Evolutionary conservation across 2,888 invertebrate species (phyloP).

Genomic region (Invenusta paracnida): DNA sequence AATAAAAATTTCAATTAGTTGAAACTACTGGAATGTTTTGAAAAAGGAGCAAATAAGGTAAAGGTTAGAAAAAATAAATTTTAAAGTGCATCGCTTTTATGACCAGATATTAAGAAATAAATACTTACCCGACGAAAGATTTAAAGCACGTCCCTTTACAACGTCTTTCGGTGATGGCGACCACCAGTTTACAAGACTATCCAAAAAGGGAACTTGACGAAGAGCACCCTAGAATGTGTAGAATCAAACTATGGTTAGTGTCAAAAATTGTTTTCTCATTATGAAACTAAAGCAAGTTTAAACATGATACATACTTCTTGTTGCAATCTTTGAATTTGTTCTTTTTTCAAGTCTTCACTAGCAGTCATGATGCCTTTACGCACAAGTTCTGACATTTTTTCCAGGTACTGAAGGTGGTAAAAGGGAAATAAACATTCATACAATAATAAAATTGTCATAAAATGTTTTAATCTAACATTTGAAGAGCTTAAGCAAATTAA

Average conservation of each 20-base stretch:
- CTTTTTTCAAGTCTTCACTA: constrained; percentile 80
- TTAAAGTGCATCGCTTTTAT: no score
- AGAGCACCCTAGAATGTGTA: constrained; percentile 70
- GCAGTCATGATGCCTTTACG: constrained; percentile 85
- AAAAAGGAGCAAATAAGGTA: no score
- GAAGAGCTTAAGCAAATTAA: no score
- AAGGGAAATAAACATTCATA: not conserved
- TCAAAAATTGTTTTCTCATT: not conserved
- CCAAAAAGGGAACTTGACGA: constrained; percentile 86
- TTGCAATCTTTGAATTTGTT: constrained; percentile 81
- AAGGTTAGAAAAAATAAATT: no score
- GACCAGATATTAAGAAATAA: no score
- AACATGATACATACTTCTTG: constrained; percentile 72
- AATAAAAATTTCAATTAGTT: no score
- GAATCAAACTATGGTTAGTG: not conserved
- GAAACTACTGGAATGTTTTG: no score
- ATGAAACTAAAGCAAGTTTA: no score
- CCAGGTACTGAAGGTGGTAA: constrained; percentile 74
- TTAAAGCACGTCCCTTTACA: constrained; percentile 73
- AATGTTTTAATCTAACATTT: no score
- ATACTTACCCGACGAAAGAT: constrained; percentile 65
- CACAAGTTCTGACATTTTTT: constrained; percentile 89
- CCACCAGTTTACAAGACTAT: constrained; percentile 92
- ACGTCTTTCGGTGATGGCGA: constrained; percentile 76
- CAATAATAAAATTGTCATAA: not conserved